Conservation (phyloP, 1,140 invertebrate species). For the Thaumatotibia leucotreta region DNA sequence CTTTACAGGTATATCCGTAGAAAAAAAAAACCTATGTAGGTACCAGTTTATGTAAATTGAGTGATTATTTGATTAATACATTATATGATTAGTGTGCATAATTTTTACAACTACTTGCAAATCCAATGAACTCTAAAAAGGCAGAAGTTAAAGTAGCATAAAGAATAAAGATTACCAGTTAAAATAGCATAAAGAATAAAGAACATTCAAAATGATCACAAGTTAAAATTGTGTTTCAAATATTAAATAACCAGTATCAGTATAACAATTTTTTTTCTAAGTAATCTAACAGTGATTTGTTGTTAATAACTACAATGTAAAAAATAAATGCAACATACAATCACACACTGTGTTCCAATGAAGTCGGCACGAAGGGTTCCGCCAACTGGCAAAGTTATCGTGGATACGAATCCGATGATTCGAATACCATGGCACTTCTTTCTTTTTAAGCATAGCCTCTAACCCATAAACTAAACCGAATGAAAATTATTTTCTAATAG, state of each 20-base stretch:
- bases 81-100: no score
- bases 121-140: constrained; percentile 15
- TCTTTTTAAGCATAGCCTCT: constrained; percentile 66
- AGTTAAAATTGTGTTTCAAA: no score
- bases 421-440: constrained; percentile 60
- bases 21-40: no score
- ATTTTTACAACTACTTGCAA: constrained; percentile 4
- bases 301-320: no score
- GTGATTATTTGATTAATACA: no score
- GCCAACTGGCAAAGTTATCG: constrained; percentile 58
- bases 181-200: no score
- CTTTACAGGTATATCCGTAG: no score
- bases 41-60: no score
- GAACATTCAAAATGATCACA: no score
- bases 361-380: constrained; percentile 45
- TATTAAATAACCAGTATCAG: no score
- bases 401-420: constrained; percentile 55
- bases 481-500: constrained; percentile 19
- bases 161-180: neutral
- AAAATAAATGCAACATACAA: constrained; percentile 53
- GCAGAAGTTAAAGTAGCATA: neutral
- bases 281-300: no score
- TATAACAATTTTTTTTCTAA: no score
- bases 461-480: constrained; percentile 19
- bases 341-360: constrained; percentile 67